Percentiles rank a stretch among this genome's conserved stretches.
Conservation (phyloP, 1,140 invertebrate genomes). For the Elysia chlorotica region DNA sequence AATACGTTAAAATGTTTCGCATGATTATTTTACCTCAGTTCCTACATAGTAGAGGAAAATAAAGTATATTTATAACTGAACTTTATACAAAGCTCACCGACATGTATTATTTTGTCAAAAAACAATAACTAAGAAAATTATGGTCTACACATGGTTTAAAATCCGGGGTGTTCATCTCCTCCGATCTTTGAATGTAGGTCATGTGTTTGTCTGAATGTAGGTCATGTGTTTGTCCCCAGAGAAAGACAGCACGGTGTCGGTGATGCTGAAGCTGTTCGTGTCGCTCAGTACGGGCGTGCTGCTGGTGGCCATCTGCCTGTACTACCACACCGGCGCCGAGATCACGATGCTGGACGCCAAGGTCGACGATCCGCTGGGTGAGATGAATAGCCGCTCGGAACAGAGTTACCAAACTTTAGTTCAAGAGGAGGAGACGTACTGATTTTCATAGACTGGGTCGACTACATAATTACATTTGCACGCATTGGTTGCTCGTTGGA, state of each 20-base stretch:
- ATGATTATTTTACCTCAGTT: no score
- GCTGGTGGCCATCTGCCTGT: conserved; percentile 41
- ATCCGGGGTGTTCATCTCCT: neutral
- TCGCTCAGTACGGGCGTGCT: conserved; percentile 65
- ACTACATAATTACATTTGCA: no score
- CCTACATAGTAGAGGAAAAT: neutral
- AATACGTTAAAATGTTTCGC: no score
- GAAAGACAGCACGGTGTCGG: conserved; percentile 40
- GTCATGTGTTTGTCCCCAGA: conserved; percentile 21
- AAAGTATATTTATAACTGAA: neutral
- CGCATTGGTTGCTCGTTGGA: no score
- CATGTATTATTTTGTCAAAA: no score
- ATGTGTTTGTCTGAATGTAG: neutral
- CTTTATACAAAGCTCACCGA: neutral
- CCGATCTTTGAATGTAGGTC: neutral
- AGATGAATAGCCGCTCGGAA: no score
- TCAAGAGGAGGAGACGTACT: no score
- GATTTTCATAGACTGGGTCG: no score
- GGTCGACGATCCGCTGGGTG: conserved; percentile 37
- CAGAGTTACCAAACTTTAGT: no score
- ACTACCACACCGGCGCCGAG: conserved; percentile 46
- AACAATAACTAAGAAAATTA: neutral
- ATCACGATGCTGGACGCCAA: conserved; percentile 43
- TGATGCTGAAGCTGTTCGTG: conserved; percentile 66
- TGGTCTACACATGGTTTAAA: neutral